phyloP scores from a whole-genome alignment of 2,113 vertebrate species.

The Herpailurus yagouaroundi region DNA sequence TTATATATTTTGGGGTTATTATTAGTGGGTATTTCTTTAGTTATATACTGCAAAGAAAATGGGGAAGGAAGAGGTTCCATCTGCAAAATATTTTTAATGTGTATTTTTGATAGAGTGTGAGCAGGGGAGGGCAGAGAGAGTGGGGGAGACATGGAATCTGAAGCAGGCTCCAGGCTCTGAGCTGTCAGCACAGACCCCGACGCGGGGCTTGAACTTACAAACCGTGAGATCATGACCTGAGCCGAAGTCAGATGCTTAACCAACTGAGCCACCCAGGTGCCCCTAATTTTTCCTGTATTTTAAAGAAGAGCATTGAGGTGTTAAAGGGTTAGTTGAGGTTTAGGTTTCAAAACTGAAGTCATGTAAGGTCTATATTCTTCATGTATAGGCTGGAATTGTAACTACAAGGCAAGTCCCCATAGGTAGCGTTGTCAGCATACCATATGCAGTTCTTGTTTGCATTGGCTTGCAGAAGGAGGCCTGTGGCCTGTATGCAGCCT shows the following conservation, averaged over 20 bases:
- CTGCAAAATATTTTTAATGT: background rate
- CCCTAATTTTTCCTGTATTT: background rate
- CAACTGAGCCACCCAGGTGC: too few species aligned
- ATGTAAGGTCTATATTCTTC: background rate
- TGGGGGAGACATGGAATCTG: too few species aligned
- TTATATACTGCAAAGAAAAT: constrained; percentile 1
- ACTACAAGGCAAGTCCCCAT: background rate
- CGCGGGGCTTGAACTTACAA: too few species aligned
- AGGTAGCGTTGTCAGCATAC: background rate
- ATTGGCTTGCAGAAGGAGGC: background rate
- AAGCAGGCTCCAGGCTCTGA: too few species aligned
- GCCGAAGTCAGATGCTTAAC: too few species aligned
- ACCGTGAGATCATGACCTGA: too few species aligned
- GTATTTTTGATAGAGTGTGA: too few species aligned
- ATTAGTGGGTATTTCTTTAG: constrained; percentile 21
- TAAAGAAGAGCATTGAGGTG: background rate
- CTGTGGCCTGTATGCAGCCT: background rate
- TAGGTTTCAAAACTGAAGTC: background rate
- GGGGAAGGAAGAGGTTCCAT: background rate
- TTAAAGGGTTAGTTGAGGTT: background rate
- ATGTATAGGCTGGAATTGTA: background rate
- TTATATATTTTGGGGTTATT: background rate
- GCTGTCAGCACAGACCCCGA: too few species aligned
- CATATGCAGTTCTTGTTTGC: background rate
- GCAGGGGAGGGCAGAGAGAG: too few species aligned